Base-by-base conservation (phyloP, 2,888 invertebrate genomes). In the Priocnemis perturbator region DNA sequence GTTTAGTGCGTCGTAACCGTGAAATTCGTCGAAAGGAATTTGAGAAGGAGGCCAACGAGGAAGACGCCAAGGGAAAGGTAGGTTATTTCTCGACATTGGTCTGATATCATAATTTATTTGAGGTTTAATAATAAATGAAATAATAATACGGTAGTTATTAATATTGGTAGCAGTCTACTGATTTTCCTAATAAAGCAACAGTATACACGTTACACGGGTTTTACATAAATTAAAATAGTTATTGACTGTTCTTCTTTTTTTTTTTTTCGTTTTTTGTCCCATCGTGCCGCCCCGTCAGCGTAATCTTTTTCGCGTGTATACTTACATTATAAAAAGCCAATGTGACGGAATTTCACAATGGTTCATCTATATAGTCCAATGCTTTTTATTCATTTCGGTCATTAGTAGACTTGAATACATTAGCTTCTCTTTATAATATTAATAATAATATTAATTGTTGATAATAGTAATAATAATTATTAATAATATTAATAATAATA, bases 161-260 rank as follows among this genome's bases (percentile, higher is more conserved):
- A 82, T 81, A 78, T 80, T 71, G 70, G 72, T 78, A 82, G 83
- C 84, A 78, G 79, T 84, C 81, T 83, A 84, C 78, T 69, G 66
- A 75, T 79, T 82, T 77, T 65, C 37, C 83, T 83, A 83, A 73
- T 70, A 76, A 84, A 84, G 83, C 83, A 78, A 79, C 73, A 73
- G 77, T 78, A 75, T 81, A 81, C 76, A 78, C 76, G 76, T 77
- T 74, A 72, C 69, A 74, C 64, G 55, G 26, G 60, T 73, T 76
- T 74, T 73, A 75, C 77, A 78, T 78, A 79, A 83, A 83, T 82
- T 80, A 83, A 74, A 78, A 64, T 74, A 75, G 80, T 75, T 69
- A 72, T 74, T 71, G 73, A 80, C 71, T 79, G n/a, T 76, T 69
- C 61, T 69, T 67, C 21, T 30, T 59, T 50, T 19, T 5, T 57